phyloP scores from a whole-genome alignment of 2,797 vertebrate species.

The Falco columbarius region DNA sequence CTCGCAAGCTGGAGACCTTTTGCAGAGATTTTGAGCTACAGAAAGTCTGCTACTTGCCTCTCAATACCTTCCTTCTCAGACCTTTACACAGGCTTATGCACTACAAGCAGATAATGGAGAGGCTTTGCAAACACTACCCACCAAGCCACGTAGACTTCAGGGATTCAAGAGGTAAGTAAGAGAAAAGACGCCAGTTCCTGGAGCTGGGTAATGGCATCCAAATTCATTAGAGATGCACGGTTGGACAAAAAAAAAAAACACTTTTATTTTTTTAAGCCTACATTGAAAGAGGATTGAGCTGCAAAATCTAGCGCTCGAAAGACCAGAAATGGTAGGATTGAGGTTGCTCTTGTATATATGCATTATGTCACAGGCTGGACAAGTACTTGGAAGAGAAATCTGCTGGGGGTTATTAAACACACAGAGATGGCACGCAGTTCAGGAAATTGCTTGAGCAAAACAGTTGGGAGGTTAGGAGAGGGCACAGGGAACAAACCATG shows the following conservation, averaged over 20 bases:
- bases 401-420: neutral
- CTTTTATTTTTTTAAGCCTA: neutral
- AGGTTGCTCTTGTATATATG: neutral
- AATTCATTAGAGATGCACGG: neutral
- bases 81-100: slow-evolving; percentile 95
- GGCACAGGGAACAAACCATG: neutral
- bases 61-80: slow-evolving; percentile 94
- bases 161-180: slow-evolving; percentile 88
- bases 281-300: neutral
- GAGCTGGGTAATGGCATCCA: neutral
- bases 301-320: neutral
- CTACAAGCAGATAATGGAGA: slow-evolving; percentile 97
- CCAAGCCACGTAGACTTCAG: slow-evolving; percentile 91
- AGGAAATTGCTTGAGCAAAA: neutral
- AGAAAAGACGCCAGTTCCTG: neutral
- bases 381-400: neutral
- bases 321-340: neutral
- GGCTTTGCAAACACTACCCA: slow-evolving; percentile 93
- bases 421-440: neutral
- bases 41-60: slow-evolving; percentile 96
- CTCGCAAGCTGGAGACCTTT: slow-evolving; percentile 85
- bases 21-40: slow-evolving; percentile 96
- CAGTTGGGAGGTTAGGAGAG: neutral
- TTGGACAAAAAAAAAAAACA: neutral
- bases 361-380: neutral